Evolutionary conservation across 2,797 vertebrate genomes (phyloP).

Genomic region (Onychomys arenicola): DNA sequence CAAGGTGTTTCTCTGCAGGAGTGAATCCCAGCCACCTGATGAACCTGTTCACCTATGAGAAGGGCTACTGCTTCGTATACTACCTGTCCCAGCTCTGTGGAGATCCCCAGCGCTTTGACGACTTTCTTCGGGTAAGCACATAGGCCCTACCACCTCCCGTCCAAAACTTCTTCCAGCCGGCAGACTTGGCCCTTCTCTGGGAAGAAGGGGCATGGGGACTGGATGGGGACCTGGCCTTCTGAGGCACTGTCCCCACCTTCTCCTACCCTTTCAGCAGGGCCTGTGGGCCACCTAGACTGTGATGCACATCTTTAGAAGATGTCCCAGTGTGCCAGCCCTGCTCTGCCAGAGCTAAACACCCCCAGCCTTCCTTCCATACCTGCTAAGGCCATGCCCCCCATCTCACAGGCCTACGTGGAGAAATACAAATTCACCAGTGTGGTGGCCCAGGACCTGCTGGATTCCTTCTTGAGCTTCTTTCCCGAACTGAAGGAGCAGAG

Average conservation of each 20-base stretch:
- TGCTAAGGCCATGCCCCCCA: not conserved
- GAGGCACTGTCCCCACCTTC: not conserved
- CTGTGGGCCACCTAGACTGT: not conserved
- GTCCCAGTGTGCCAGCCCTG: not conserved
- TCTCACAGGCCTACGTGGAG: slow-evolving; percentile 93
- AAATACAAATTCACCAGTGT: slow-evolving; percentile 97
- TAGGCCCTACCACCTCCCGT: not conserved
- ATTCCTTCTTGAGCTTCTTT: slow-evolving; percentile 95
- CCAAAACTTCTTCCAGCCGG: not conserved
- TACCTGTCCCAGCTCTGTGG: slow-evolving; percentile 96
- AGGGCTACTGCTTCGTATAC: slow-evolving; percentile 98
- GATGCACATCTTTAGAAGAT: not conserved
- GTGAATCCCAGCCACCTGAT: slow-evolving; percentile 98
- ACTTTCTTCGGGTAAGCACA: slow-evolving; percentile 93
- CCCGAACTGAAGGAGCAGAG: slow-evolving; percentile 94
- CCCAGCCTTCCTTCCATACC: not conserved
- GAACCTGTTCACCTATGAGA: slow-evolving; percentile 99
- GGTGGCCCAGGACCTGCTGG: slow-evolving; percentile 95
- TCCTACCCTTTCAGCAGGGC: not conserved
- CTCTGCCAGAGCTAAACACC: not conserved
- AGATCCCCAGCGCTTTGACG: slow-evolving; percentile 93
- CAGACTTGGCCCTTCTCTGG: not conserved
- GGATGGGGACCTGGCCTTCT: not conserved
- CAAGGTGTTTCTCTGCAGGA: slow-evolving; percentile 85
- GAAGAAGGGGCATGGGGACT: not conserved